A percentile compares a stretch with the other conserved stretches of the same genome.
These are phyloP conservation scores for Psophia crepitans DNA, from an alignment of 2,113 vertebrate species.

Conservation along the genomic window DNA sequence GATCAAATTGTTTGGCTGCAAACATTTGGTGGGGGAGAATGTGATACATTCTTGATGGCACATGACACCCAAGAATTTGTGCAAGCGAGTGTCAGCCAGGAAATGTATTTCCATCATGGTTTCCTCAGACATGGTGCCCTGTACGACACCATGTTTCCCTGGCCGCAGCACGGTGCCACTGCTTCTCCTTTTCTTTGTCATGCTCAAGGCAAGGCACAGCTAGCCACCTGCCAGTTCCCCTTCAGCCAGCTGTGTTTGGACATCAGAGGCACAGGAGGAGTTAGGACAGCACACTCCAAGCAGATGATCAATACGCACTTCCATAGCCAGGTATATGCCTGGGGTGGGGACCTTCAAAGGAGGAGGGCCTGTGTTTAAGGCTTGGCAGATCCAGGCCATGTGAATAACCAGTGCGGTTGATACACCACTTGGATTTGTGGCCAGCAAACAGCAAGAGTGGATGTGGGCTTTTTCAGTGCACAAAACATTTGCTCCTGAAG, in stretches of 20 bases:
- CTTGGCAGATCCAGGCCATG: not conserved
- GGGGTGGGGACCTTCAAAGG: not conserved
- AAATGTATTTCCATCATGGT: accelerated
- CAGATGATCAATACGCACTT: accelerated
- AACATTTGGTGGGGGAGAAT: accelerated
- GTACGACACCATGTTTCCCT: not conserved
- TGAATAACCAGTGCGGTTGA: not conserved
- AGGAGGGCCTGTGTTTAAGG: not conserved
- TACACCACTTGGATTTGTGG: not conserved
- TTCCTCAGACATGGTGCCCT: not conserved
- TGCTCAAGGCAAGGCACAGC: not conserved
- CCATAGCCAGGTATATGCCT: not conserved
- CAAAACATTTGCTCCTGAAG: not conserved
- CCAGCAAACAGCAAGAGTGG: not conserved
- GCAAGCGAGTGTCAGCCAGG: not conserved
- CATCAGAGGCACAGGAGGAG: not conserved
- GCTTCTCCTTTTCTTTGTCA: not conserved
- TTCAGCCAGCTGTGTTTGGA: not conserved
- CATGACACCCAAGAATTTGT: not conserved
- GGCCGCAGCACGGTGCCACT: accelerated
- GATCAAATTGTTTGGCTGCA: not conserved
- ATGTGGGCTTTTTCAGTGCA: not conserved
- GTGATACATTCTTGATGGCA: not conserved
- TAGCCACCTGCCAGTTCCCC: not conserved
- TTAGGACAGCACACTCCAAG: not conserved